These are phyloP conservation scores for Sebastes hubbsi DNA, from an alignment of 2,797 vertebrate species.

Conservation along the genomic window DNA sequence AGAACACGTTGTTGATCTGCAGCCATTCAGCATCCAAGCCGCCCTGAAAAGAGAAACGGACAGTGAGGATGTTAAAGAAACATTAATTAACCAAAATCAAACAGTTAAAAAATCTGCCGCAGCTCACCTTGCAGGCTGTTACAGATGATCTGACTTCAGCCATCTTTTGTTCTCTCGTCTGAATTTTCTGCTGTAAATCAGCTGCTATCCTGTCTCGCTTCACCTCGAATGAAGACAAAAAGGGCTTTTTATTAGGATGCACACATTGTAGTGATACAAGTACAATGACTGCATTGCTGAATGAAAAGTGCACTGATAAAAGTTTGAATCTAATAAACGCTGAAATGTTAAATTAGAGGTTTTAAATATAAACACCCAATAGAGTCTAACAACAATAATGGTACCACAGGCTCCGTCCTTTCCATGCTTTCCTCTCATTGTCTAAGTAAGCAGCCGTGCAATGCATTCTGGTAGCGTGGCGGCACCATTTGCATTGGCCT, in stretches of 20 bases:
- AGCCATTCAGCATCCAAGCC: slow-evolving; percentile 53
- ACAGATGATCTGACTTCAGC: slow-evolving; percentile 29
- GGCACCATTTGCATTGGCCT: too few relatives aligned
- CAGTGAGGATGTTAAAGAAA: fast-evolving
- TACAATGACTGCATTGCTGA: neutral
- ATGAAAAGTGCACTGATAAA: neutral
- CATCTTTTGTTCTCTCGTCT: slow-evolving; percentile 38
- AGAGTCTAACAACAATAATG: neutral
- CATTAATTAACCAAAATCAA: neutral
- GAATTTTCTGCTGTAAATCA: slow-evolving; percentile 37
- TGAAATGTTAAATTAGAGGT: neutral
- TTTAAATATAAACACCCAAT: neutral
- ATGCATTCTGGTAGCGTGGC: too few relatives aligned
- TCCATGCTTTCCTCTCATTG: too few relatives aligned
- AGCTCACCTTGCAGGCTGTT: slow-evolving; percentile 42
- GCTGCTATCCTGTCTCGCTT: slow-evolving; percentile 21
- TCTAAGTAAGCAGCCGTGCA: too few relatives aligned
- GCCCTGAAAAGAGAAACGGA: neutral
- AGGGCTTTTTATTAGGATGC: neutral
- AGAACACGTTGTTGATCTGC: slow-evolving; percentile 52
- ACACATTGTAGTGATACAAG: neutral
- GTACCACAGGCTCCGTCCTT: too few relatives aligned
- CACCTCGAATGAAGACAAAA: slow-evolving; percentile 16
- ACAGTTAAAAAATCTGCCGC: neutral
- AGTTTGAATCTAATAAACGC: neutral